These are phyloP conservation scores for Barnardius zonarius DNA, from an alignment of 2,113 vertebrate genomes.

Conservation along the genomic window DNA sequence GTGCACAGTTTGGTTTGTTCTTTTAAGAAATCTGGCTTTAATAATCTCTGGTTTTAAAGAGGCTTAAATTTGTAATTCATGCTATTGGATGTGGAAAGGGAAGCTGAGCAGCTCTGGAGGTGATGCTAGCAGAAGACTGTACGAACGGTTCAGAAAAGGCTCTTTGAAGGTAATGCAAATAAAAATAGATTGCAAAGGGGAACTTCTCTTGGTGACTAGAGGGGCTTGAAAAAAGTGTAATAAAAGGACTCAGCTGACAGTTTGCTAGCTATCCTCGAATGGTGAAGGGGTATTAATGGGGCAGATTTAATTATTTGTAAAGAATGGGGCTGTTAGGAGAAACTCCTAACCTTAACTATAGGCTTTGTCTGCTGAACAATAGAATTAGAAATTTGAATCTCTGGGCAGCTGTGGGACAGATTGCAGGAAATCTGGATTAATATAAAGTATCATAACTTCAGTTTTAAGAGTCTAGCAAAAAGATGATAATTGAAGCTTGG, in stretches of 20 bases:
- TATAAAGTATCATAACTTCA: not conserved
- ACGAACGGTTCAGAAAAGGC: rapidly evolving
- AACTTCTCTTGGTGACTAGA: not conserved
- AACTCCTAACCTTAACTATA: not conserved
- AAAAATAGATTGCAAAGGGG: not conserved
- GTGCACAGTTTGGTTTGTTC: not conserved
- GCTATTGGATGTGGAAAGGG: not conserved
- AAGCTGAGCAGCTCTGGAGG: not conserved
- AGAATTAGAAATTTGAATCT: not conserved
- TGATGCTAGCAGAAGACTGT: not conserved
- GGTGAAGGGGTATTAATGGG: not conserved
- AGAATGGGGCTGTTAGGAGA: not conserved
- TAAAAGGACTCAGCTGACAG: not conserved
- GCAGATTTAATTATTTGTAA: not conserved
- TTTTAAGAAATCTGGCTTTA: not conserved
- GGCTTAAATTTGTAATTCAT: not conserved
- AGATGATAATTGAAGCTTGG: not conserved
- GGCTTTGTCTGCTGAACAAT: not conserved
- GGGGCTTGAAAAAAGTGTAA: not conserved
- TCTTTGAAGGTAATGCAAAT: not conserved
- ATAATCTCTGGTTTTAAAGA: not conserved
- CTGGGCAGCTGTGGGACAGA: not conserved
- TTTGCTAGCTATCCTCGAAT: not conserved
- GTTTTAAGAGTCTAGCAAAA: not conserved
- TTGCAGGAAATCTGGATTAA: conserved; percentile 4